A percentile compares a stretch with the other conserved stretches of the same genome.
Evolutionary conservation across 2,888 invertebrate species (phyloP).

Genomic region (Xylota sylvarum): DNA sequence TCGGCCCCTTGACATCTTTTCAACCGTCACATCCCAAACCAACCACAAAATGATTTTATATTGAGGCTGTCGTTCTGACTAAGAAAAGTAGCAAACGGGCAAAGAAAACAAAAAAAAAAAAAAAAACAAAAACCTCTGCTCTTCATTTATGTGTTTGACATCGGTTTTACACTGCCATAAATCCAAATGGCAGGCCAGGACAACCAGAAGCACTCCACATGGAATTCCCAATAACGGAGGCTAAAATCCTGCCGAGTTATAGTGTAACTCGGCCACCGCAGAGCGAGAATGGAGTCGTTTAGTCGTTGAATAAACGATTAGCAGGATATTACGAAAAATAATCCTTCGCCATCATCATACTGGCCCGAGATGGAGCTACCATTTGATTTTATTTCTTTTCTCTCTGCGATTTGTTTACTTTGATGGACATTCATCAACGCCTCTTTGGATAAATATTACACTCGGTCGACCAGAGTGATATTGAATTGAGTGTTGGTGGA

Average conservation of each 20-base stretch:
- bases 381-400: conserved; percentile 43
- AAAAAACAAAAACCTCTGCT: conserved; percentile 8
- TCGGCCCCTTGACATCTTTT: conserved; percentile 18
- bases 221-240: conserved; percentile 46
- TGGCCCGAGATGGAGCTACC: conserved; percentile 12
- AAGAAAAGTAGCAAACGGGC: neutral
- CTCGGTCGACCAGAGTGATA: conserved; percentile 28
- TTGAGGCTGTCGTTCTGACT: conserved; percentile 12
- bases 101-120: conserved; percentile 4
- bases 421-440: conserved; percentile 64
- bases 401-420: conserved; percentile 53
- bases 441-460: conserved; percentile 42
- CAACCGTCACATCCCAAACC: conserved; percentile 2
- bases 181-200: conserved; percentile 52
- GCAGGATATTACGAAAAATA: conserved; percentile 72
- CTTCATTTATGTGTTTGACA: conserved; percentile 69
- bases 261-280: conserved; percentile 21
- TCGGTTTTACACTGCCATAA: conserved; percentile 63
- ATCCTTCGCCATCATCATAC: conserved; percentile 33
- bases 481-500: conserved; percentile 30
- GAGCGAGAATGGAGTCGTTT: conserved; percentile 49
- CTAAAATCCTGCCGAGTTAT: conserved; percentile 30
- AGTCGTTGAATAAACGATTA: conserved; percentile 73
- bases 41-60: conserved; percentile 25
- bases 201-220: conserved; percentile 39